Evolutionary conservation across 2,888 invertebrate genomes (phyloP).

Genomic region (Drosophila phalerata): DNA sequence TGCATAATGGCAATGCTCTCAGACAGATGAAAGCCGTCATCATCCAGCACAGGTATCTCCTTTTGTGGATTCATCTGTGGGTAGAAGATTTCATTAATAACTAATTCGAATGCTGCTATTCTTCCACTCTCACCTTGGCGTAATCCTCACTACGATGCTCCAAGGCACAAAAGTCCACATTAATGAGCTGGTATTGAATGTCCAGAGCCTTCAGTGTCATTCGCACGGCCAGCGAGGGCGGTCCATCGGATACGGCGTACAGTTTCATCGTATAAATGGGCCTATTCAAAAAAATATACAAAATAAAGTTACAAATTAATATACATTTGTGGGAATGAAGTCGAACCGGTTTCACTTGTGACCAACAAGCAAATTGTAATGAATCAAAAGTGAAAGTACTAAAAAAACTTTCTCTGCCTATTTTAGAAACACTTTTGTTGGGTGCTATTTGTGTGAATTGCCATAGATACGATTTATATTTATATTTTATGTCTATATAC

Average conservation of each 20-base stretch:
- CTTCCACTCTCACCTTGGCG: conserved; percentile 87
- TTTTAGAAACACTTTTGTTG: conserved; percentile 39
- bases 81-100: neutral
- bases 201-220: conserved; percentile 89
- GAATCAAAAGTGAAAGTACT: conserved; percentile 61
- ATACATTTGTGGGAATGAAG: conserved; percentile 20
- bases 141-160: conserved; percentile 91
- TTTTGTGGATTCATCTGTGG: conserved; percentile 91
- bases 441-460: conserved; percentile 18
- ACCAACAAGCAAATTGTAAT: conserved; percentile 33
- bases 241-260: conserved; percentile 91
- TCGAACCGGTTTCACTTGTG: conserved; percentile 61
- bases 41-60: conserved; percentile 92
- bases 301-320: conserved; percentile 28
- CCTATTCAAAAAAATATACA: conserved; percentile 50
- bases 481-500: neutral
- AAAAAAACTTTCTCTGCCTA: conserved; percentile 11
- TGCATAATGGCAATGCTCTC: conserved; percentile 90
- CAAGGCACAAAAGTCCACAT: conserved; percentile 90
- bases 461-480: neutral
- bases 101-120: too few species aligned
- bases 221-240: conserved; percentile 91
- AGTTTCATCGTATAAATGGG: conserved; percentile 87
- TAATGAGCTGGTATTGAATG: conserved; percentile 88
- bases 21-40: conserved; percentile 91